Evolutionary conservation across 2,888 invertebrate genomes (phyloP).

Genomic region (Drosophila setosimentum): DNA sequence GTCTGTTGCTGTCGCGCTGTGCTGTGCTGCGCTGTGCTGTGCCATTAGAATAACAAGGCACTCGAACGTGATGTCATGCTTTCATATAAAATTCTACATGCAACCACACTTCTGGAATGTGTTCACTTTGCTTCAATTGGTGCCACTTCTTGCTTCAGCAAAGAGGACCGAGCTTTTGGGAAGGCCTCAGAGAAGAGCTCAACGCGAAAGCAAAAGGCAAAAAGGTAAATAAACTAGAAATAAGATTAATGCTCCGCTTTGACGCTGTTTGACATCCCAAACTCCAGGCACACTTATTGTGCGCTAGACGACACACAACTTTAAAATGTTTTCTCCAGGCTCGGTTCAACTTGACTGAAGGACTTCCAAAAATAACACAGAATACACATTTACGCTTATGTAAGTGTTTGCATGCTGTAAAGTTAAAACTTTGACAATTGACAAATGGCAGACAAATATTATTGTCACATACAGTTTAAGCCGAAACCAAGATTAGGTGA

Average conservation of each 20-base stretch:
- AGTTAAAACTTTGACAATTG: slow-evolving; percentile 39
- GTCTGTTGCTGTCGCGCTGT: slow-evolving; percentile 3
- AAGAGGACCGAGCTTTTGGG: slow-evolving; percentile 20
- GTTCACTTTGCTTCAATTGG: slow-evolving; percentile 10
- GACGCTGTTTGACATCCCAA: slow-evolving; percentile 10
- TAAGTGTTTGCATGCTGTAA: slow-evolving; percentile 26
- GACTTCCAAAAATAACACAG: slow-evolving; percentile 3
- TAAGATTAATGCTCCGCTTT: slow-evolving; percentile 52
- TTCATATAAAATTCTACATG: background rate
- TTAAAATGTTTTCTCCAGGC: slow-evolving; percentile 36
- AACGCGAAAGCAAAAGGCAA: slow-evolving; percentile 37
- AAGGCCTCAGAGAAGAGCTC: slow-evolving; percentile 35
- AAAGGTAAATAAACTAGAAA: slow-evolving; percentile 65
- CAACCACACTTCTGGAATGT: background rate
- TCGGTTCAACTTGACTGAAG: background rate
- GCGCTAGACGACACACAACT: slow-evolving; percentile 45
- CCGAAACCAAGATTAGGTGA: background rate
- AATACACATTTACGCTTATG: slow-evolving; percentile 19
- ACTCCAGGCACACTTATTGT: slow-evolving; percentile 25
- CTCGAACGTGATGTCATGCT: slow-evolving; percentile 58
- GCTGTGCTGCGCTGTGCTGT: background rate
- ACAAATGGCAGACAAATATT: slow-evolving; percentile 37
- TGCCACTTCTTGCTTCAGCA: slow-evolving; percentile 14
- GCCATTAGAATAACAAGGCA: slow-evolving; percentile 47
- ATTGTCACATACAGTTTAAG: slow-evolving; percentile 25